Evolutionary conservation across 2,113 vertebrate genomes (phyloP).

Genomic region (Alligator sinensis): DNA sequence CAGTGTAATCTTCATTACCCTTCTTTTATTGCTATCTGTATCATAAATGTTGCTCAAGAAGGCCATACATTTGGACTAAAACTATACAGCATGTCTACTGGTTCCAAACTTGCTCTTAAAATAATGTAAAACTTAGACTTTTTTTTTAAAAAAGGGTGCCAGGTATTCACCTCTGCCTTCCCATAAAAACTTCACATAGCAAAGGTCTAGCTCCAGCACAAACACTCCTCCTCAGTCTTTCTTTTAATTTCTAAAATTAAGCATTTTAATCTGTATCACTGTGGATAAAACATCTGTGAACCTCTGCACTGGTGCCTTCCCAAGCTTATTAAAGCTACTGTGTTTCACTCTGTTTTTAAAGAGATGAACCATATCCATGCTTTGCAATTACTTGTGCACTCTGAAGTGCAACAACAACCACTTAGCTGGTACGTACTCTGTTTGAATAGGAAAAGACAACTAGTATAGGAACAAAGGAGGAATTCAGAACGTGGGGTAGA

Average conservation of each 20-base stretch:
- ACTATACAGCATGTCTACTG: background rate
- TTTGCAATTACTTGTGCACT: background rate
- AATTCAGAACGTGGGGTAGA: background rate
- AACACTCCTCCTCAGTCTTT: background rate
- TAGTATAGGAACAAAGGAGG: background rate
- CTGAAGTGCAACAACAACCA: background rate
- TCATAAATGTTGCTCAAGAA: background rate
- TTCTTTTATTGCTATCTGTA: accelerated
- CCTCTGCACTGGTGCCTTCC: background rate
- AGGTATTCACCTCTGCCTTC: background rate
- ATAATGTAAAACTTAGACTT: background rate
- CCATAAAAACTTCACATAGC: background rate
- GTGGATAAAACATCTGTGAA: background rate
- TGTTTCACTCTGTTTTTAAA: too few relatives aligned
- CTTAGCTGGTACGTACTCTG: too few relatives aligned
- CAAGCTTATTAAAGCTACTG: background rate
- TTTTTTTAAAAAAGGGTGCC: background rate
- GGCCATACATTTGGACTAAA: background rate
- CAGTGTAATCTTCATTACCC: background rate
- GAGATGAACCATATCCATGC: accelerated
- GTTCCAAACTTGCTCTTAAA: background rate
- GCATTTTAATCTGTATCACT: background rate
- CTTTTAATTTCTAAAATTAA: conserved; percentile 4
- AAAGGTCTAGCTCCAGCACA: background rate
- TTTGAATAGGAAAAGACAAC: background rate